Base-by-base conservation (phyloP, 23 tunicate species). In the Phallusia fumigata region DNA sequence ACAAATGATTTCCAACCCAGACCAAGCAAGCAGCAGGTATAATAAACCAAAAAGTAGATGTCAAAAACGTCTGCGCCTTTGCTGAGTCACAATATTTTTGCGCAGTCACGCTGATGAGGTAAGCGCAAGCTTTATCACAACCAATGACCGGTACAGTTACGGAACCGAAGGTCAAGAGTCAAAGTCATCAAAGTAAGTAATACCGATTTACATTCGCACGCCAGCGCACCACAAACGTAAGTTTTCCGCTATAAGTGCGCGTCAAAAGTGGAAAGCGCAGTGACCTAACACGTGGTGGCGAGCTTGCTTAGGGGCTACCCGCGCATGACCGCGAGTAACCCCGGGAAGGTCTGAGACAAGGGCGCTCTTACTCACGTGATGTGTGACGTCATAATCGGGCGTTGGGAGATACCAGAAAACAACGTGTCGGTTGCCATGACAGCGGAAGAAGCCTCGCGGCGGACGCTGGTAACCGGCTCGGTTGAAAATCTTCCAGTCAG, bases 291-390 rank as follows among this genome's bases (percentile, higher is more conserved):
- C 65, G 77, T 69, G 85, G 85, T 36, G 85, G 77, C 44, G 65
- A 82, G 77, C 85, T 82, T 82, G 85, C 85, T 82, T 82, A 82
- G 33, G 85, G 85, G 85, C 85, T 82, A 22, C 35, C 50, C 15
- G 77, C 36, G 45, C 33, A 11, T 80, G 74, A 26, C 32, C 53
- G 30, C 34, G 31, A 77, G 58, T 77, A 82, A 82, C 85, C 85
- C 77, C 44, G 85, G 85, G 85, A 82, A 82, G 85, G 85, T 82
- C 85, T 82, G 85, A 82, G 85, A 82, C 85, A 82, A 69, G 32
- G 53, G 30, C 85, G 77, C 30, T 34, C 3, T 5, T 26, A 58
- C 85, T 5, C 44, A 33, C 85, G 77, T 65, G 85, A 82, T 51
- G 85, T 33, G 77, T 65, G 85, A 69, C 85, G 85, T 30, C 65